Percentiles rank a stretch among this genome's conserved stretches.
These are phyloP conservation scores for Microchrysa polita DNA, from an alignment of 2,888 invertebrate genomes.

Conservation along the genomic window DNA sequence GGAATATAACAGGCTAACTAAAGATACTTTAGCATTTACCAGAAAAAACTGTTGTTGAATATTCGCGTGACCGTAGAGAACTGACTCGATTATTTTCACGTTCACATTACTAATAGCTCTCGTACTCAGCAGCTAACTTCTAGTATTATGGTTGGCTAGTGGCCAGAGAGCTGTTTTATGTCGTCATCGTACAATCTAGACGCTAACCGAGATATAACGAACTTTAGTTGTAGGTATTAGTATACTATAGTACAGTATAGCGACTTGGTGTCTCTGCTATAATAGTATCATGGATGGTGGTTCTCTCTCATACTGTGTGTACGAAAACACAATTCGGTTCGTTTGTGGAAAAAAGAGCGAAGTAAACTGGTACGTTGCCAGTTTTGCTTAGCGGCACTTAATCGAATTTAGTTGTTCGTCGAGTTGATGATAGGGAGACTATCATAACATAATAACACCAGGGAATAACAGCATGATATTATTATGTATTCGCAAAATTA, in stretches of 20 bases:
- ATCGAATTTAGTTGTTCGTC: no score
- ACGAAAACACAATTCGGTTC: background rate
- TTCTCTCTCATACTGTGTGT: conserved; percentile 2
- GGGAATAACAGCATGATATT: no score
- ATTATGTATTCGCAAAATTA: no score
- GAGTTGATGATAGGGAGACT: no score
- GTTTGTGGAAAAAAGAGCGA: background rate
- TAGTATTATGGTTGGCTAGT: no score
- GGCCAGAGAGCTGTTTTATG: no score
- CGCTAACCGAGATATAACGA: background rate
- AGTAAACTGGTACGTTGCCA: conserved; percentile 9
- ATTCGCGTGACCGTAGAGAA: conserved; percentile 40
- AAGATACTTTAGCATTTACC: no score
- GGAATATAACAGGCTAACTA: no score
- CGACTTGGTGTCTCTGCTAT: background rate
- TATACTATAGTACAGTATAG: no score
- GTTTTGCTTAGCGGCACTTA: background rate
- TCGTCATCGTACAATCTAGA: no score
- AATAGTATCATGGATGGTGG: background rate
- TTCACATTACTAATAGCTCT: conserved; percentile 17
- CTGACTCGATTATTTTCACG: conserved; percentile 20
- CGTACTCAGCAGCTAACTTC: background rate
- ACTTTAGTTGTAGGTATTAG: no score
- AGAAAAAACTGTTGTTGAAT: conserved; percentile 18
- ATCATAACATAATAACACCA: no score